Conservation (phyloP, 2,797 vertebrate genomes). For the Gobionotothen gibberifrons region DNA sequence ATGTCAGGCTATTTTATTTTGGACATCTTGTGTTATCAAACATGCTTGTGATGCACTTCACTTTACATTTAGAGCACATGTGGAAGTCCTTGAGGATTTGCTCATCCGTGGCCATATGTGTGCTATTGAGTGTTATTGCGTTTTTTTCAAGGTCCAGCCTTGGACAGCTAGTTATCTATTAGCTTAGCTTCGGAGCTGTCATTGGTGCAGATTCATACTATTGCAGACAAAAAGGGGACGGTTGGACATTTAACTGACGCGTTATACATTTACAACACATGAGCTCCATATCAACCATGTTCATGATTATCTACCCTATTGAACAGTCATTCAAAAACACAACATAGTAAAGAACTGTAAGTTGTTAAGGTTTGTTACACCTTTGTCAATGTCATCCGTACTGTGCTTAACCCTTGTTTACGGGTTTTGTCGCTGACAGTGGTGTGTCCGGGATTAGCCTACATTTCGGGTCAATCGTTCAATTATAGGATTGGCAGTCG, state of each 20-base stretch:
- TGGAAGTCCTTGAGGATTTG: not conserved
- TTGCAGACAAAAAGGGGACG: not conserved
- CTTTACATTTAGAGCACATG: not conserved
- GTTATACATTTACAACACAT: conserved; percentile 21
- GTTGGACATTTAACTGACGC: not conserved
- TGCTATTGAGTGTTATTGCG: not conserved
- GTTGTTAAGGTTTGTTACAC: not conserved
- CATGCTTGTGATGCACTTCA: not conserved
- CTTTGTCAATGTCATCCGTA: not conserved
- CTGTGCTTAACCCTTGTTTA: not conserved
- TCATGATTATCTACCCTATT: not conserved
- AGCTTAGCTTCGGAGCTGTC: not conserved
- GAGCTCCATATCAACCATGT: not conserved
- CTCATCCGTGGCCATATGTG: not conserved
- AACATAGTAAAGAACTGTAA: not conserved
- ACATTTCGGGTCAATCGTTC: conserved; percentile 42
- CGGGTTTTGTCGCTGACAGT: not conserved
- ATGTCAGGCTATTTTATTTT: not conserved
- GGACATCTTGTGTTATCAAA: not conserved
- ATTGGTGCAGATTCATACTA: not conserved
- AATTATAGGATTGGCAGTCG: conserved; percentile 67
- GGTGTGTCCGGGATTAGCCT: conserved; percentile 42
- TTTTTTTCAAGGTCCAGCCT: not conserved
- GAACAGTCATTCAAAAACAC: not conserved
- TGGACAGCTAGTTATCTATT: not conserved